phyloP scores from a whole-genome alignment of 1,140 invertebrate species.

The Drosophila tristis region DNA sequence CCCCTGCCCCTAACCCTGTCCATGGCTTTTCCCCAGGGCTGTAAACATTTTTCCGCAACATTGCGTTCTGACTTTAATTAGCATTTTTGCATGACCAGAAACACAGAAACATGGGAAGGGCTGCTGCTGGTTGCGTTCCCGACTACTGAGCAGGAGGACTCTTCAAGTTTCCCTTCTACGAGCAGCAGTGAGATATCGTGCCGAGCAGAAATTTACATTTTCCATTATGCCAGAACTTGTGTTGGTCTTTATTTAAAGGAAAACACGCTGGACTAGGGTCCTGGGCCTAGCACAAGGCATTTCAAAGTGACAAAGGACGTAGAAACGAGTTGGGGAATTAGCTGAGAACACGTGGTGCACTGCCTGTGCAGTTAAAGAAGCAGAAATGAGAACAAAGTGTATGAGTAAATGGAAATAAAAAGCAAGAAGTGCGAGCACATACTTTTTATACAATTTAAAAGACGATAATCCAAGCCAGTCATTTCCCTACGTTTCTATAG shows the following conservation, averaged over 20 bases:
- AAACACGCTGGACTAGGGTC: too few relatives aligned
- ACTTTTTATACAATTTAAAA: too few relatives aligned
- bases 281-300: not conserved
- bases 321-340: too few relatives aligned
- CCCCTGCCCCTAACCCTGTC: not conserved
- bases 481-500: too few relatives aligned
- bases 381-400: too few relatives aligned
- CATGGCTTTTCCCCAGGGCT: slow-evolving; percentile 17
- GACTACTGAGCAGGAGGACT: slow-evolving; percentile 10
- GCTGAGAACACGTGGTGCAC: too few relatives aligned
- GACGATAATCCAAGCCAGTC: too few relatives aligned
- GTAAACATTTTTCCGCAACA: slow-evolving; percentile 79
- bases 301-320: not conserved
- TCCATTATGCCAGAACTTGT: slow-evolving; percentile 24
- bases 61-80: slow-evolving; percentile 79
- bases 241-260: slow-evolving; percentile 8
- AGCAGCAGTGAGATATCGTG: slow-evolving; percentile 3
- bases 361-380: too few relatives aligned
- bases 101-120: slow-evolving; percentile 7
- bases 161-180: slow-evolving; percentile 9
- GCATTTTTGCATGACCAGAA: slow-evolving; percentile 59
- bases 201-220: slow-evolving; percentile 48
- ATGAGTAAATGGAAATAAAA: too few relatives aligned
- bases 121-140: slow-evolving; percentile 1
- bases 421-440: too few relatives aligned